Base-by-base conservation (phyloP, 64 coral and sea anemone species). In the Actinia tenebrosa region DNA sequence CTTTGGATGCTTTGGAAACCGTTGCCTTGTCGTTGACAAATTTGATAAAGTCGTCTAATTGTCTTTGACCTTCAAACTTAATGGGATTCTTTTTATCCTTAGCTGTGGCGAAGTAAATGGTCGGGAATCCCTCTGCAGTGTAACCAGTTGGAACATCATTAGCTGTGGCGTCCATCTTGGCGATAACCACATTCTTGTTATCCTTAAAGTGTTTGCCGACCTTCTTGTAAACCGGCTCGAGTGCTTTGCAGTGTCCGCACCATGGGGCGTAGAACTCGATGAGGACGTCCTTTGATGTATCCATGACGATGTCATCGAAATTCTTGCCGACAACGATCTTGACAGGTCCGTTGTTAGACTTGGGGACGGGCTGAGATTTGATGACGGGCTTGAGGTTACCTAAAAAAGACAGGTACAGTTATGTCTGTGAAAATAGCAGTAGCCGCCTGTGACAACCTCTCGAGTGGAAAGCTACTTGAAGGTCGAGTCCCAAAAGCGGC, bases 181-280 rank as follows among this genome's bases (percentile, higher is more conserved):
- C 97, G 86, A 99, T 99, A 4, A 99, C 90, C 50, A 99, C 19
- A 82, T 95, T 86, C 5, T 91, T 83, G 18, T 94, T 53, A 59
- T 92, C 93, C 54, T 93, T 92, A 61, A 95, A 99, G 63, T 93
- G 90, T 45, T 99, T 95, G 18, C 90, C 97, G 7, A 99, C 77
- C 85, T 95, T 99, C 93, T 93, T 99, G 86, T 93, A 99, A 7
- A 75, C 86, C 22, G 97, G 97, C 59, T 95, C 97, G 7, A 99
- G 45, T 0, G 90, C 85, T 22, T 99, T 95, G 60, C 97, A 99
- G 44, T 99, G 97, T 3, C 97, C 97, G 54, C 97, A 99, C 97
- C 97, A 99, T 23, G 97, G 97, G 0, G 97, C 97, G 63, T 99
- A 99, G 20, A 99, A 87, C 55, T 99, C 97, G 17, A 99, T 90